Base-by-base conservation (phyloP, 2,888 invertebrate species). In the Liposcelis brunnea region DNA sequence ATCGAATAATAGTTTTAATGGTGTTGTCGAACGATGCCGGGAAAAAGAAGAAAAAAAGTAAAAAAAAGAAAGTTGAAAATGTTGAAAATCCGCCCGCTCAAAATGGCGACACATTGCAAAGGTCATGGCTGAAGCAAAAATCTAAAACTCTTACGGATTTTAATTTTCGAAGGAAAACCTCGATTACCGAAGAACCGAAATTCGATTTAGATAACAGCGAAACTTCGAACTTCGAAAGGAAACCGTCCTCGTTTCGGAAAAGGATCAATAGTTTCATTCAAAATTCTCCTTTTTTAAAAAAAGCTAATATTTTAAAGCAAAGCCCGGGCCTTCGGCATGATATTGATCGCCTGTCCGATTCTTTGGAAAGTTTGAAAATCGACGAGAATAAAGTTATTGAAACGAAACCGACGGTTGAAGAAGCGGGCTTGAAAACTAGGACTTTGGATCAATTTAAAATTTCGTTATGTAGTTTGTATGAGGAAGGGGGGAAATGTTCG, bases 61-160 rank as follows among this genome's bases (percentile, higher is more conserved):
- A 26, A 26, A 26, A 26, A 8, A 26, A 26, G 8, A 26, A 26
- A 26, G 4, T 8, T 8, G 26, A 26, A 26, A 4, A 4, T 4
- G 26, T 18, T 3, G 40, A 12, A 18, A 14, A 5, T 6, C 40
- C 40, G 40, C 16, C 15, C 10, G 4, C 40, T 3, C 18, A 8
- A 12, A n/a, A 16, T 40, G 18, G 6, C 5, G 19, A 40, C 21
- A 19, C 21, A 7, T 8, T 40, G 7, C 40, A 40, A 19, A 40
- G 19, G 19, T 40, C 21, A 6, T 16, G 40, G 16, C 19, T 40
- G 11, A 40, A 19, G 19, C 40, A 40, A 40, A 40, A 19, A 19
- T 40, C 40, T 7, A 40, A 40, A 21, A 40, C 40, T 40, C 16
- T 19, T 6, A 40, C 21, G 16, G 40, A 40, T 19, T 19, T 40